Evolutionary conservation across 2,797 vertebrate species (phyloP).

Genomic region (Rhabdophis nuchalis): DNA sequence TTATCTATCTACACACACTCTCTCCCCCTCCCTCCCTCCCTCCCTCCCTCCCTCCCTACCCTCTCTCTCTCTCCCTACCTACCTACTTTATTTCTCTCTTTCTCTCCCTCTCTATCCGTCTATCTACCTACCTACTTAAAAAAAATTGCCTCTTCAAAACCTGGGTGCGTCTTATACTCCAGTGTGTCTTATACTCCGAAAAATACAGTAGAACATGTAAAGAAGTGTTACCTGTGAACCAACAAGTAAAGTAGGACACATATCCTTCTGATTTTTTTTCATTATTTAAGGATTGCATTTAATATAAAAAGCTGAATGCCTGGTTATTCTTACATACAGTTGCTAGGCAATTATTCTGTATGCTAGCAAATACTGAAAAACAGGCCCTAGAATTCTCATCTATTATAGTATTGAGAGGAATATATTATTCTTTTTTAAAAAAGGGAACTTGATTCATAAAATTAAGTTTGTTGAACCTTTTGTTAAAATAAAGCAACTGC

Average conservation of each 20-base stretch:
- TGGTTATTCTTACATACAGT: neutral
- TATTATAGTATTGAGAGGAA: neutral
- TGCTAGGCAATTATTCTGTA: neutral
- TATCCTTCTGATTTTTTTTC: neutral
- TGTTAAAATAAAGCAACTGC: neutral
- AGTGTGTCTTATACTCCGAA: too few species aligned
- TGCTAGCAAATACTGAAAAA: neutral
- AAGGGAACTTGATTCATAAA: neutral
- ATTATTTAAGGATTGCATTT: neutral
- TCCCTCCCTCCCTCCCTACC: too few species aligned
- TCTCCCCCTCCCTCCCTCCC: too few species aligned
- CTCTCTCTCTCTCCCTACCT: too few species aligned
- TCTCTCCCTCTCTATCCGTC: too few species aligned
- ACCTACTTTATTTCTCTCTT: too few species aligned
- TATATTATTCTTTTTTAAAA: neutral
- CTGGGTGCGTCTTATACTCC: too few species aligned
- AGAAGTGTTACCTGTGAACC: neutral
- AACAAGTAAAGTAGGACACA: neutral
- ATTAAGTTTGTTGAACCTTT: neutral
- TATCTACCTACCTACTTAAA: too few species aligned
- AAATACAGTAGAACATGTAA: neutral
- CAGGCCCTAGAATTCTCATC: neutral
- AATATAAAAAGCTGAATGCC: neutral
- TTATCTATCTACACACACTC: too few species aligned
- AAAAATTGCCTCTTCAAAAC: too few species aligned